phyloP scores from a whole-genome alignment of 1,140 invertebrate species.

The Papilio glaucus region DNA sequence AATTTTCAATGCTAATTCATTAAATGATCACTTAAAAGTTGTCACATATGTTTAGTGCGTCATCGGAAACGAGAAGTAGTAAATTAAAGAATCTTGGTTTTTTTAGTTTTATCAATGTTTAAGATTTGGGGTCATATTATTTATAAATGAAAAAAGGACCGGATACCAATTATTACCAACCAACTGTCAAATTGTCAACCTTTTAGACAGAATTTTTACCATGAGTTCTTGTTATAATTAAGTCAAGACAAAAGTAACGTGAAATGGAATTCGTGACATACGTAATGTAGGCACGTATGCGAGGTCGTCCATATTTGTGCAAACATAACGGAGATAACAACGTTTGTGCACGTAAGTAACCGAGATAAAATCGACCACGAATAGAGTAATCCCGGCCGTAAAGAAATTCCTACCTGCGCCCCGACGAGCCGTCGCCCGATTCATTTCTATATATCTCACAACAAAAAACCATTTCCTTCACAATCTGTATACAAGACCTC shows the following conservation, averaged over 20 bases:
- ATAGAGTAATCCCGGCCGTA: conserved; percentile 52
- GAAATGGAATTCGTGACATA: conserved; percentile 40
- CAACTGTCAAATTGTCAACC: no score
- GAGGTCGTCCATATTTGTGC: conserved; percentile 71
- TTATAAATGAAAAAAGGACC: background rate
- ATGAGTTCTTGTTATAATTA: conserved; percentile 2
- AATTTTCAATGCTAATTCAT: conserved; percentile 19
- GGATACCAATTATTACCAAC: no score
- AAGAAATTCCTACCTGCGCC: conserved; percentile 72
- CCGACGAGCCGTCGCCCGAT: conserved; percentile 67
- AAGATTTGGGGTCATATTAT: background rate
- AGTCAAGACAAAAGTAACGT: conserved; percentile 32
- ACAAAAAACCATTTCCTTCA: conserved; percentile 79
- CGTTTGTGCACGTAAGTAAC: conserved; percentile 71
- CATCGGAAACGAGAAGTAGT: background rate
- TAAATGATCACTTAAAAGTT: background rate
- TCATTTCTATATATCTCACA: conserved; percentile 47
- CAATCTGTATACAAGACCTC: conserved; percentile 79
- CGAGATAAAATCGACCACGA: conserved; percentile 66
- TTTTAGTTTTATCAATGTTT: background rate
- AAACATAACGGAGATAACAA: conserved; percentile 74
- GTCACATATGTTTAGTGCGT: conserved; percentile 1
- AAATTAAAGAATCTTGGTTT: background rate
- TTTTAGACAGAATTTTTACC: background rate
- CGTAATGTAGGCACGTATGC: conserved; percentile 59